Evolutionary conservation across 2,797 vertebrate species (phyloP), one percentile per base, ranked within the genome.

Genomic region (Amblyopsis hoosieri): DNA sequence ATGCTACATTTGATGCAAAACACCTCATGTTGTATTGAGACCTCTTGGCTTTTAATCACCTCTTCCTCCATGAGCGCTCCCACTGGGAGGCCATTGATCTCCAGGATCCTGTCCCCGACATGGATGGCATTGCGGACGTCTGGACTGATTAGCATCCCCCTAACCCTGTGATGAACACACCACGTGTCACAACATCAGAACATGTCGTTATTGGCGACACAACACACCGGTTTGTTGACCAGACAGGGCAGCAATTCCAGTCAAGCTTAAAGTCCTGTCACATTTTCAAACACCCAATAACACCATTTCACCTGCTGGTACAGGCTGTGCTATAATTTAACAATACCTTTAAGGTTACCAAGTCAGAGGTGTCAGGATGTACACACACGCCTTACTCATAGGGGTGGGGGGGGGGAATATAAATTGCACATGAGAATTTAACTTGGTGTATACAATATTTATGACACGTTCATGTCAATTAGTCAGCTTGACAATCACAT

Each of bases 91-190:
- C 97, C 97, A 2, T 98, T 99, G 67, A 99, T 98, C 87, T 99
- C 97, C 84, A 99, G 88, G 80, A 99, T 98, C 45, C 94, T 93
- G 86, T 99, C 97, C 3, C 97, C 97, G 3, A 95, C 95, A 49
- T 98, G 96, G 85, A 99, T 96, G 82, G 96, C 94, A 0, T 96
- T 97, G 64, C 94, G 94, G 71, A 96, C 94, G 75, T 96, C 95
- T 3, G 95, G 93, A 76, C 95, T 96, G 85, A 98, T 97, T 53
- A 96, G 94, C 93, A 94, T 95, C 66, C 95, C 94, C 77, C 94
- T 91, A 71, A 98, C 97, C 78, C 97, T 99, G 81, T 63, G 66
- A 72, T 69, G 12, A 55, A 78, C 51, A 77, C 11, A 59, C 15
- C 0, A 49, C 29, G 37, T 42, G 37, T 42, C 37, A 42, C 69